Evolutionary conservation across 1,140 invertebrate genomes (phyloP).

Genomic region (Calephelis virginiensis): DNA sequence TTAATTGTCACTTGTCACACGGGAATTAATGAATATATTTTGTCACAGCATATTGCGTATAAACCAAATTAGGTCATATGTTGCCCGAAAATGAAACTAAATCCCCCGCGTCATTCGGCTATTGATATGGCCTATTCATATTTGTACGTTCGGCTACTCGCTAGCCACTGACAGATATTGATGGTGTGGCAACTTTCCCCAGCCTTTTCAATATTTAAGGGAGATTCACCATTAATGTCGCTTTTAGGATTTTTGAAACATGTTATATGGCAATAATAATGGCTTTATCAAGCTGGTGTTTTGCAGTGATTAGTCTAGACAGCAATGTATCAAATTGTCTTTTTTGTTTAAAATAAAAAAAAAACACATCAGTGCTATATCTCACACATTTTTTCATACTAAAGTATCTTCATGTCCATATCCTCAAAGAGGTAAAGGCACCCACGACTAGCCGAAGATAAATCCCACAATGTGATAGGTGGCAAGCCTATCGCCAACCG

Average conservation of each 20-base stretch:
- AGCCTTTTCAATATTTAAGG: conserved; percentile 5
- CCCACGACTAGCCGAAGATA: too few species aligned
- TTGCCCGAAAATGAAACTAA: conserved; percentile 13
- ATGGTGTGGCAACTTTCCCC: conserved; percentile 6
- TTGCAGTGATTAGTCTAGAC: too few species aligned
- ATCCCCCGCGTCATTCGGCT: conserved; percentile 16
- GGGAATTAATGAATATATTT: conserved; percentile 6
- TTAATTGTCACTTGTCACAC: not conserved
- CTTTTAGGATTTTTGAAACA: not conserved
- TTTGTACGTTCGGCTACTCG: conserved; percentile 5
- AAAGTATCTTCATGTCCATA: too few species aligned
- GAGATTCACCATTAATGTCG: not conserved
- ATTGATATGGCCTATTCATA: conserved; percentile 14
- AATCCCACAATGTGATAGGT: too few species aligned
- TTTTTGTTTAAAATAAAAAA: too few species aligned
- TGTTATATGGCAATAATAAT: not conserved
- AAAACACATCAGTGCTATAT: too few species aligned
- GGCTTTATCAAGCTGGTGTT: not conserved
- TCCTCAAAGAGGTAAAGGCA: too few species aligned
- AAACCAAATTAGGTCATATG: conserved; percentile 12
- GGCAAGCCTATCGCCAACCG: too few species aligned
- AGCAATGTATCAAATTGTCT: too few species aligned
- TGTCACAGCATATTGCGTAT: conserved; percentile 3
- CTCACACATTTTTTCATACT: too few species aligned
- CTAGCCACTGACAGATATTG: conserved; percentile 12